Evolutionary conservation across 1,140 invertebrate genomes (phyloP).

Genomic region (Neuroterus valhalla): DNA sequence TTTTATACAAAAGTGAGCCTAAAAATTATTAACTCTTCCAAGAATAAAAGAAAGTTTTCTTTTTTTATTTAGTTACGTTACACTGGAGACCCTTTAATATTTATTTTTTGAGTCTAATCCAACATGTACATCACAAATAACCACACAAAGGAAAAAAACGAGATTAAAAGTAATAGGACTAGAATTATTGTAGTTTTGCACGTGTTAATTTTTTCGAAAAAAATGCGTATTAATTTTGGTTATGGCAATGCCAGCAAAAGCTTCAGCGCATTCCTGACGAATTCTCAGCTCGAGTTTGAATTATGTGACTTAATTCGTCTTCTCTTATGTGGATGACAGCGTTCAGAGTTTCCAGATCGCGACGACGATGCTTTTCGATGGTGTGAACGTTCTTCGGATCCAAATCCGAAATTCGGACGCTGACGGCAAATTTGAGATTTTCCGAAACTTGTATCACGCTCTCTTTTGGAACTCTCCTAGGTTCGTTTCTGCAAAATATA

Average conservation of each 20-base stretch:
- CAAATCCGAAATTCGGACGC: conserved; percentile 74
- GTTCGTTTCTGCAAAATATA: conserved; percentile 57
- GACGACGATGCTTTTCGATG: conserved; percentile 74
- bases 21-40: too few relatives aligned
- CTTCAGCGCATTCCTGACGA: not conserved
- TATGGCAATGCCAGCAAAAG: not conserved
- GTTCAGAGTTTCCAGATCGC: conserved; percentile 69
- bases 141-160: too few relatives aligned
- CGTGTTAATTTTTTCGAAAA: not conserved
- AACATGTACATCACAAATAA: too few relatives aligned
- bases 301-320: conserved; percentile 36
- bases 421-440: conserved; percentile 66
- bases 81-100: too few relatives aligned
- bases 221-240: not conserved
- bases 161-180: not conserved
- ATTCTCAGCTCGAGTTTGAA: conserved; percentile 31
- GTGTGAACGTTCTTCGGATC: conserved; percentile 76
- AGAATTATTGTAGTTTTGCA: not conserved
- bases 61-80: too few relatives aligned
- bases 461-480: conserved; percentile 32
- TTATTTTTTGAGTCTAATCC: too few relatives aligned
- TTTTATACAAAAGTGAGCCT: too few relatives aligned
- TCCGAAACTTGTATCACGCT: conserved; percentile 65
- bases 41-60: too few relatives aligned
- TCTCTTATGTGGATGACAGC: conserved; percentile 58